Percentiles rank a stretch among this genome's conserved stretches.
These are phyloP conservation scores for Cirrhinus mrigala DNA, from an alignment of 2,797 vertebrate species.

Conservation along the genomic window DNA sequence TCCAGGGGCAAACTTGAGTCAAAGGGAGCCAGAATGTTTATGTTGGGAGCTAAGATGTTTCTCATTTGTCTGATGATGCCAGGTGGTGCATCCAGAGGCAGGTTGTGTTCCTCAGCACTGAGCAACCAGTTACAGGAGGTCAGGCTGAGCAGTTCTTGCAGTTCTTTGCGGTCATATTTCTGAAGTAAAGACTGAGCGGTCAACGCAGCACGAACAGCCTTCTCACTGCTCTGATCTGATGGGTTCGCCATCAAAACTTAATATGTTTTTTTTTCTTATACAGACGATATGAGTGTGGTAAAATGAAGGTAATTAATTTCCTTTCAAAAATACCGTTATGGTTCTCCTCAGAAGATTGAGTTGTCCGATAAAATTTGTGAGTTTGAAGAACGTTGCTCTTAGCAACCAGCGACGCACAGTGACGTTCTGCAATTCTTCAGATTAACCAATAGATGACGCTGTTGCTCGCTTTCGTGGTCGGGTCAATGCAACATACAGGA, in stretches of 20 bases:
- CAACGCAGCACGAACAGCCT: conserved; percentile 68
- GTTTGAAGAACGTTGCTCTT: conserved; percentile 43
- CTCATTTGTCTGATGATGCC: conserved; percentile 77
- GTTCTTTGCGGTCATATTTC: conserved; percentile 74
- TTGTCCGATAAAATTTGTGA: background rate
- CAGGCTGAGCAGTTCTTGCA: conserved; percentile 73
- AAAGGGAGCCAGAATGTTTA: conserved; percentile 73
- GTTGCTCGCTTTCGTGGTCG: background rate
- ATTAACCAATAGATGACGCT: conserved; percentile 29
- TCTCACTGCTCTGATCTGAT: conserved; percentile 61
- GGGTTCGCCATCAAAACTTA: conserved; percentile 3
- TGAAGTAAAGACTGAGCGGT: conserved; percentile 75
- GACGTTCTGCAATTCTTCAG: background rate
- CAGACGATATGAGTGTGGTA: background rate
- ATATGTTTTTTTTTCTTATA: background rate
- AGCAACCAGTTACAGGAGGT: conserved; percentile 72
- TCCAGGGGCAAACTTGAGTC: conserved; percentile 69
- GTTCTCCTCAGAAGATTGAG: background rate
- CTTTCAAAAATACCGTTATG: background rate
- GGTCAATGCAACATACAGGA: background rate
- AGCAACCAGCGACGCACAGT: conserved; percentile 48
- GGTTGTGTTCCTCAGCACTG: conserved; percentile 66
- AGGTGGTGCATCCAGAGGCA: conserved; percentile 65
- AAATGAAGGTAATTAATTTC: background rate
- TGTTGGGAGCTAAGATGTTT: conserved; percentile 60